Conservation (phyloP, 2,113 vertebrate genomes). For the Chitala chitala region DNA sequence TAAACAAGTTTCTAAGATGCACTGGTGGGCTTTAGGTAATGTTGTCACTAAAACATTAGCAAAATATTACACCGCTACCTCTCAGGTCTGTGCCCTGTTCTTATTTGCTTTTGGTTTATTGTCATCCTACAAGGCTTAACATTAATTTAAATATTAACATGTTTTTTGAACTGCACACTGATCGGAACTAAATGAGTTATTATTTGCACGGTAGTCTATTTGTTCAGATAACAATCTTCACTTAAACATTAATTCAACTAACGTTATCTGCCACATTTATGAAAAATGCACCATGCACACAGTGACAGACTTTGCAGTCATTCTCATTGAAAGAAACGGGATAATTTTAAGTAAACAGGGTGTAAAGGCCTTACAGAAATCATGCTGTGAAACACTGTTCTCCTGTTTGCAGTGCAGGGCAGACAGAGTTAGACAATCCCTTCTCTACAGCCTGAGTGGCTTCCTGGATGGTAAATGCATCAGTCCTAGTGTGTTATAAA, state of each 20-base stretch:
- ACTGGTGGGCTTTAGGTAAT: too few relatives aligned
- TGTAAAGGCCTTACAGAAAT: too few relatives aligned
- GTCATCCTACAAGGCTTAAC: not conserved
- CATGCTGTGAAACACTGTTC: too few relatives aligned
- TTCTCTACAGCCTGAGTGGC: slow-evolving; percentile 54
- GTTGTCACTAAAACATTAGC: too few relatives aligned
- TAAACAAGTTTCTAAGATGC: too few relatives aligned
- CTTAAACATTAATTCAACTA: too few relatives aligned
- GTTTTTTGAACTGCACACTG: not conserved
- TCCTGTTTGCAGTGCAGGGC: too few relatives aligned
- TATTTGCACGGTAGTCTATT: not conserved
- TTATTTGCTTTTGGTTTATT: not conserved
- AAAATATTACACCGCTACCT: too few relatives aligned
- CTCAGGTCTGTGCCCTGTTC: not conserved
- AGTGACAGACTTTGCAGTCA: not conserved
- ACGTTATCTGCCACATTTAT: not conserved
- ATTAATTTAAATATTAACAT: not conserved
- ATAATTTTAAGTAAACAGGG: too few relatives aligned
- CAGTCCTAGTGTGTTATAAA: slow-evolving; percentile 65
- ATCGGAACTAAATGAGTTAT: not conserved
- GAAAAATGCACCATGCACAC: not conserved
- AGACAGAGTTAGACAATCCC: slow-evolving; percentile 22
- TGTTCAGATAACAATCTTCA: too few relatives aligned
- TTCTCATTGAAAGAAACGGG: not conserved
- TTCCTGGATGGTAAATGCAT: slow-evolving; percentile 30